phyloP scores from a whole-genome alignment of 2,888 invertebrate species.

The Atrina japonica region DNA sequence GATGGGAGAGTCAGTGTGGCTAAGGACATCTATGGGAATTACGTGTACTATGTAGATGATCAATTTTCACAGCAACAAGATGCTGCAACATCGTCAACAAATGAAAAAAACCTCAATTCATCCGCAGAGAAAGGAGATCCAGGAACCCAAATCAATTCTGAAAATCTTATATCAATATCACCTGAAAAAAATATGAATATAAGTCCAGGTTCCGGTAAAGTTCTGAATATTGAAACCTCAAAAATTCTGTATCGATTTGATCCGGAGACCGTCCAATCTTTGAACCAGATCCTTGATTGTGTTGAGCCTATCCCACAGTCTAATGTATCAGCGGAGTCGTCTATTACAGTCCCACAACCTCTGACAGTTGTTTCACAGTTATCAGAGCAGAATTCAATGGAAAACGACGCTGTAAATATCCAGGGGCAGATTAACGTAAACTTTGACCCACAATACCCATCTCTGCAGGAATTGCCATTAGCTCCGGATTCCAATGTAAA shows the following conservation, averaged over 20 bases:
- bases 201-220: background rate
- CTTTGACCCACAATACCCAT: no score
- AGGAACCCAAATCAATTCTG: background rate
- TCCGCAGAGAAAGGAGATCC: background rate
- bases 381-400: background rate
- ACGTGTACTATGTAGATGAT: slow-evolving; percentile 11
- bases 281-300: slow-evolving; percentile 8
- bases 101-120: background rate
- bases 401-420: no score
- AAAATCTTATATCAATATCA: background rate
- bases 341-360: no score
- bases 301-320: background rate
- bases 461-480: background rate
- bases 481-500: no score
- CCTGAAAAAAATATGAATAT: background rate
- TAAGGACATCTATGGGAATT: slow-evolving; percentile 11
- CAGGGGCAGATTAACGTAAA: no score
- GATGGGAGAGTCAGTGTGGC: background rate
- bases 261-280: slow-evolving; percentile 5
- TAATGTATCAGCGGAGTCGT: background rate
- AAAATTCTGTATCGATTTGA: slow-evolving; percentile 6
- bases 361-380: background rate
- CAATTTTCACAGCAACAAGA: no score
- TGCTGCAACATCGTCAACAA: no score
- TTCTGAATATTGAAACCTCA: background rate